Conservation (phyloP, 2,888 invertebrate species). For the Cataglyphis rosenhaueri region DNA sequence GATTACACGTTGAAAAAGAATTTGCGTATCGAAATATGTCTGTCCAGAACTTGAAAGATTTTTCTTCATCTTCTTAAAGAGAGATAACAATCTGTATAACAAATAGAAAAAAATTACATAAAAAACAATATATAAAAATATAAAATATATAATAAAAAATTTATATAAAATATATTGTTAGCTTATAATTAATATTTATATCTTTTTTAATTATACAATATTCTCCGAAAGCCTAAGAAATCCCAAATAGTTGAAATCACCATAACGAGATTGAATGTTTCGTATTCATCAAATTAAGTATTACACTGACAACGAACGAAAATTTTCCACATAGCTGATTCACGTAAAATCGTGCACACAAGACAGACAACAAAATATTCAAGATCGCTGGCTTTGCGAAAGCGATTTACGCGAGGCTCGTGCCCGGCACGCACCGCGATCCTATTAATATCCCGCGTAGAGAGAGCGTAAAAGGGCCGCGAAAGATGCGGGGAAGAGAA, state of each 20-base stretch:
- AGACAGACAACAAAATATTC: slow-evolving; percentile 11
- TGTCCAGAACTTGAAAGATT: neutral
- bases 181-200: neutral
- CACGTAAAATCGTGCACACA: neutral
- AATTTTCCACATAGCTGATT: neutral
- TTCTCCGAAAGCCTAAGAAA: neutral
- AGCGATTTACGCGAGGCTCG: slow-evolving; percentile 64
- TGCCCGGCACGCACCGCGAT: slow-evolving; percentile 53
- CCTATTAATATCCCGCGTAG: slow-evolving; percentile 71
- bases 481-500: neutral
- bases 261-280: neutral
- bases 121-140: neutral
- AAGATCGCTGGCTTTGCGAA: slow-evolving; percentile 37
- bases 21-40: neutral
- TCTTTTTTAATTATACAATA: neutral
- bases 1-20: neutral
- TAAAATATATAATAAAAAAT: neutral
- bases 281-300: neutral
- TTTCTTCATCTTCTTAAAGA: neutral
- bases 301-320: neutral
- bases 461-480: slow-evolving; percentile 56
- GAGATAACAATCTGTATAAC: neutral
- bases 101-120: neutral
- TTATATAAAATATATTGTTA: neutral
- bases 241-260: neutral